phyloP scores from a whole-genome alignment of 2,113 vertebrate species.

The Choloepus hoffmanni region DNA sequence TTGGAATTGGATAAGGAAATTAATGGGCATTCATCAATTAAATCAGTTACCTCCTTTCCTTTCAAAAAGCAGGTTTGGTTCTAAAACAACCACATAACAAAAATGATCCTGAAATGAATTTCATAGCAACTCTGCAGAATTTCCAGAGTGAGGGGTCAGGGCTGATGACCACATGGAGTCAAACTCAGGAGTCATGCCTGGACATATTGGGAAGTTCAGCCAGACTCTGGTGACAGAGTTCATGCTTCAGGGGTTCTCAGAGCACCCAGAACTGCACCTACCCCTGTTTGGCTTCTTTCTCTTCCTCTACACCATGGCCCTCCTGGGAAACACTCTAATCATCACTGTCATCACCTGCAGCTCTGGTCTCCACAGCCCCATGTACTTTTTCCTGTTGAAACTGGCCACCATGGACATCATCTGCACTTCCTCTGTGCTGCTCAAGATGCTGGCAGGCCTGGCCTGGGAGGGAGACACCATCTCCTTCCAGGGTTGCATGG shows the following conservation, averaged over 20 bases:
- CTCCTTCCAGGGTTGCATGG: neutral
- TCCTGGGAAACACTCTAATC: neutral
- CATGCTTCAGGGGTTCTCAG: neutral
- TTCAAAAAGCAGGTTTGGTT: neutral
- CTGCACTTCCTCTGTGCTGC: constrained; percentile 38
- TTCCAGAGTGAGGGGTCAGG: neutral
- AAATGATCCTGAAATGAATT: too few relatives aligned
- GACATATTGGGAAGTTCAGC: neutral
- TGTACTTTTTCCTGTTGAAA: constrained; percentile 58
- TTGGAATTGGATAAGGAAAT: neutral
- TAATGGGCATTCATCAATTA: neutral
- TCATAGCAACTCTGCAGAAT: neutral
- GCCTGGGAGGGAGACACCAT: neutral
- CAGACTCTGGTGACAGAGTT: neutral
- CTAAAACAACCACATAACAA: neutral
- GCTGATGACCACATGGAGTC: neutral
- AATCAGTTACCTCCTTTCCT: neutral
- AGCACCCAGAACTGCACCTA: neutral
- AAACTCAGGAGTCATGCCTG: neutral
- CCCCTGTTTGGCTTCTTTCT: neutral
- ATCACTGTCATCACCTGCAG: neutral
- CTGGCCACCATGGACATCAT: constrained; percentile 45
- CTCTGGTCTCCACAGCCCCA: constrained; percentile 39
- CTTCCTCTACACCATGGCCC: neutral
- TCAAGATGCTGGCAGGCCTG: constrained; percentile 5